Evolutionary conservation across 92 coral and sea anemone genomes (phyloP), one percentile per base, ranked within the genome.

Genomic region (Metridium senile): DNA sequence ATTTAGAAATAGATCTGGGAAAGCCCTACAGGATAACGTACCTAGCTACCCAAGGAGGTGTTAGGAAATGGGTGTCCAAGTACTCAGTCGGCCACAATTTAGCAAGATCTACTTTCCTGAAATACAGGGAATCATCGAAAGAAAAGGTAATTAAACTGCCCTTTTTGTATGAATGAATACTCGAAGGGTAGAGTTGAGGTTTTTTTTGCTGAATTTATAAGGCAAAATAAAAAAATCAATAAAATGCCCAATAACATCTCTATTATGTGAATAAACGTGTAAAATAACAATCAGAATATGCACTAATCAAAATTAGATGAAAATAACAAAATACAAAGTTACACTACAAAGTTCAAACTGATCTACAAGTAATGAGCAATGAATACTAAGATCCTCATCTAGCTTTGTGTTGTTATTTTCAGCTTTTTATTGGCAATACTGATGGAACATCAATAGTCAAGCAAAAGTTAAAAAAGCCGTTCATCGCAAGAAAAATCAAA

Each of bases 1-100:
- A 77, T 46, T 43, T 84, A 33, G 73, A 84, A 58, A 71, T 84
- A 23, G 79, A 84, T 70, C 74, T 84, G 0, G 62, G 74, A 3
- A 71, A 27, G 57, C 39, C 47, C 28, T 84, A 74, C 70, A 66
- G 57, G 61, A n/a, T n/a, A n/a, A n/a, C n/a, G n/a, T n/a, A n/a
- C n/a, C n/a, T n/a, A n/a, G n/a, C n/a, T n/a, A n/a, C 20, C 66
- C 28, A 66, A 81, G 26, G 51, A 68, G 9, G 58, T 9, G 49
- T 18, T 27, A 68, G 66, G 23, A 74, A 26, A 46, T 79, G 89
- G 89, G 85, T 68, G 18, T 19, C 29, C 39, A 21, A 17, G 27
- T 85, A 75, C 72, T 68, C 2, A 35, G 22, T 85, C 70, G 57
- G 54, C 34, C 74, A 65, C 56, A 66, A 28, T 3, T 69, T 76